A percentile compares a stretch with the other conserved stretches of the same genome.
Conservation (phyloP, 1,140 invertebrate genomes). For the Eupeodes corollae region DNA sequence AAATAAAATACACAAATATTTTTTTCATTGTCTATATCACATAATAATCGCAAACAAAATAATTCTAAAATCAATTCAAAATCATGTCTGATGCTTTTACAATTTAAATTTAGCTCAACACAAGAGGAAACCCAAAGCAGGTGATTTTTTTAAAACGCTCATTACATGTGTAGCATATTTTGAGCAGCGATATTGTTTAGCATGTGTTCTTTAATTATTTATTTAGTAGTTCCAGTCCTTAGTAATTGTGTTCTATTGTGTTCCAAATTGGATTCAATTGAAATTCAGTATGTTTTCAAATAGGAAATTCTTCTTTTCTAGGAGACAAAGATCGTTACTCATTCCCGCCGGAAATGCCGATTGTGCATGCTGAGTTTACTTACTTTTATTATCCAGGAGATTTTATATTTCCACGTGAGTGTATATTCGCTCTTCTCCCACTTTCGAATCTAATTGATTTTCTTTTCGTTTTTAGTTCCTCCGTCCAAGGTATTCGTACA, state of each 20-base stretch:
- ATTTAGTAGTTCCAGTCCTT: not conserved
- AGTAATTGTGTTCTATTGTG: not conserved
- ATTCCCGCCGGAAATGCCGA: slow-evolving; percentile 76
- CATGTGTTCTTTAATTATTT: slow-evolving; percentile 1
- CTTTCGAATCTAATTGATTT: not conserved
- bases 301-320: slow-evolving; percentile 29
- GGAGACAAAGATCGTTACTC: slow-evolving; percentile 75
- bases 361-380: slow-evolving; percentile 89
- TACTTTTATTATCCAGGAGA: slow-evolving; percentile 96
- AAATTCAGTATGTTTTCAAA: not conserved
- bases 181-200: not conserved
- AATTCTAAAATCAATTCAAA: not conserved
- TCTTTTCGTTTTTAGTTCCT: slow-evolving; percentile 56
- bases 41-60: no score
- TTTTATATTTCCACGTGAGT: slow-evolving; percentile 79
- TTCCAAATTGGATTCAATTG: not conserved
- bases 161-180: slow-evolving; percentile 2
- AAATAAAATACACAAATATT: no score
- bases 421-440: not conserved
- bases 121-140: slow-evolving; percentile 42
- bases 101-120: slow-evolving; percentile 39
- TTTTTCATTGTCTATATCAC: no score
- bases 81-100: slow-evolving; percentile 16
- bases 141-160: slow-evolving; percentile 26
- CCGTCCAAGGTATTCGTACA: slow-evolving; percentile 85